Evolutionary conservation across 2,797 vertebrate genomes (phyloP).

Genomic region (Synaphobranchus kaupii): DNA sequence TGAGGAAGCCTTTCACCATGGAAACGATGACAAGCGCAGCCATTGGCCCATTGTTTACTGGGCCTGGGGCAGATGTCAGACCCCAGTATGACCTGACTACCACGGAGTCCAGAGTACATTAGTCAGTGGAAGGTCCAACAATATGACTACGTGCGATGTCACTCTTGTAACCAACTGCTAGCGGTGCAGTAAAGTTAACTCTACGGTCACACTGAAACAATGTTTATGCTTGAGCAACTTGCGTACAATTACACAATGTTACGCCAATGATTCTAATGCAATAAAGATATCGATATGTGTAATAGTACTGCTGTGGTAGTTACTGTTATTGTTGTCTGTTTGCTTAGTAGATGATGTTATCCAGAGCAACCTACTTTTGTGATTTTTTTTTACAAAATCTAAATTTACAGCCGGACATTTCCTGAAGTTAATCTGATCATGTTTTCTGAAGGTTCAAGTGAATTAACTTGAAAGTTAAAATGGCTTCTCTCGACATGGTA

Average conservation of each 20-base stretch:
- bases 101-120: slow-evolving; percentile 4
- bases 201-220: not conserved
- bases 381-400: not conserved
- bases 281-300: not conserved
- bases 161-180: not conserved
- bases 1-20: not conserved
- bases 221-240: not conserved
- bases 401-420: too few species aligned
- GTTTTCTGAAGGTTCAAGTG: too few species aligned
- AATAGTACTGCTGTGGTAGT: not conserved
- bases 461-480: too few species aligned
- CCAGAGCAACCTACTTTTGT: not conserved
- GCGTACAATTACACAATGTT: not conserved
- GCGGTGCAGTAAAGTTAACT: not conserved
- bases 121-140: not conserved
- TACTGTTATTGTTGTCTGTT: not conserved
- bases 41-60: slow-evolving; percentile 14
- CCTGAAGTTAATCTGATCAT: too few species aligned
- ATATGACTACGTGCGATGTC: slow-evolving; percentile 7
- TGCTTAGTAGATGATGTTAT: not conserved
- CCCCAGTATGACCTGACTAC: not conserved
- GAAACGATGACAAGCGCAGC: not conserved
- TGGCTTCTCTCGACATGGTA: too few species aligned
- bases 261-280: not conserved
- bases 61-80: slow-evolving; percentile 24